Conservation (phyloP, 2,797 vertebrate genomes). For the Eupleurogrammus muticus region DNA sequence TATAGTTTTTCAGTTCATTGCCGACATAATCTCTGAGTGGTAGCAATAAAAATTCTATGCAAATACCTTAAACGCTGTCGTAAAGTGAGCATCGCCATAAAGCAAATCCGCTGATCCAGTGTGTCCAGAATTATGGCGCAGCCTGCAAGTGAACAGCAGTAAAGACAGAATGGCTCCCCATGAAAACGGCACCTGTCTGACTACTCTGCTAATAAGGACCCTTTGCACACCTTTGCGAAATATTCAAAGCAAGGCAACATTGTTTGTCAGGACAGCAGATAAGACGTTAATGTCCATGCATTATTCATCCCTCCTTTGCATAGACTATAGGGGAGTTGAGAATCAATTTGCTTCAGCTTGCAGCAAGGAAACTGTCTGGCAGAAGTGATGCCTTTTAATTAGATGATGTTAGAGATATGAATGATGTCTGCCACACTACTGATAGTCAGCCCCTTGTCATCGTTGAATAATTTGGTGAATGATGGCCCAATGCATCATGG, state of each 20-base stretch:
- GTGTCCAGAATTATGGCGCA: conserved; percentile 40
- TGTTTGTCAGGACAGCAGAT: conserved; percentile 80
- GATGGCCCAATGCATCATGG: conserved; percentile 67
- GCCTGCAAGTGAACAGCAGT: conserved; percentile 39
- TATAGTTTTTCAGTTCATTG: conserved; percentile 48
- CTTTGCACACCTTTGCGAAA: conserved; percentile 69
- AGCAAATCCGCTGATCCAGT: conserved; percentile 55
- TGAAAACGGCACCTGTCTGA: conserved; percentile 65
- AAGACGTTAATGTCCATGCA: conserved; percentile 77
- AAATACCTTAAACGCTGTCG: conserved; percentile 58
- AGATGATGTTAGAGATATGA: conserved; percentile 79
- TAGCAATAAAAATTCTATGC: conserved; percentile 61
- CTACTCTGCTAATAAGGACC: conserved; percentile 59
- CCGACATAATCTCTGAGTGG: conserved; percentile 57
- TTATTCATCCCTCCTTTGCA: conserved; percentile 78
- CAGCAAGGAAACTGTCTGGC: conserved; percentile 72
- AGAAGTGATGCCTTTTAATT: conserved; percentile 80
- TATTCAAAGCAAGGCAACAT: conserved; percentile 70
- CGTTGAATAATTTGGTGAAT: conserved; percentile 58
- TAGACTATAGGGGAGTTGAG: conserved; percentile 38
- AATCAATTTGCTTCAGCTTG: conserved; percentile 76
- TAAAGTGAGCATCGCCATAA: conserved; percentile 49
- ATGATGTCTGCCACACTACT: conserved; percentile 64
- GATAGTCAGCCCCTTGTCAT: conserved; percentile 64
- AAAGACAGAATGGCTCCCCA: conserved; percentile 48